Base-by-base conservation (phyloP, 1,140 invertebrate genomes). In the Leptopilina boulardi region DNA sequence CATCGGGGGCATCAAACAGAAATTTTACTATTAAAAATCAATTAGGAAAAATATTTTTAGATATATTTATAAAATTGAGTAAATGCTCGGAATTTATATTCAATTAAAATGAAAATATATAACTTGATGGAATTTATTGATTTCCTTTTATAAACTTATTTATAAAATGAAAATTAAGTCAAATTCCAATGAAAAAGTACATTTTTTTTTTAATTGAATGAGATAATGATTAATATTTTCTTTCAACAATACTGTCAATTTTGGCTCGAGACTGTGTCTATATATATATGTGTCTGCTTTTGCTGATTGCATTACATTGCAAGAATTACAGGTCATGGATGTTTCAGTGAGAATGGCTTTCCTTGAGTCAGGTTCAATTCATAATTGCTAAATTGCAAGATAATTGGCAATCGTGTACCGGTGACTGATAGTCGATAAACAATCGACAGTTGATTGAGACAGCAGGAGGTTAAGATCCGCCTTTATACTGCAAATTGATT, bases 391-490 rank as follows among this genome's bases (percentile, higher is more conserved):
- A 82, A 86, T 85, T 81, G 72, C 73, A 38, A 75, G 80, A 77
- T 85, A 82, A 86, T 87, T 86, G 82, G 74, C 81, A 85, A 86
- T 87, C 77, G 78, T 82, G 73, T 73, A 19, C 76, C 77, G 73
- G 54, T 71, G 77, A 83, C 82, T 83, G 85, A 80, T 83, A 73
- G 76, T 30, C 77, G 80, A 77, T 85, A 83, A 87, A 87, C 85
- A 85, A 86, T 87, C 80, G 80, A 34, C 73, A 47, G 78, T 82
- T 85, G 83, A 87, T 85, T 85, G 83, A 51, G 30, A n/a, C 19
- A 54, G 51, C n/a, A 8, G 51, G 18, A 18, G 47, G n/a, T 0
- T 19, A 54, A 54, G 51, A 54, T 54, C 51, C 51, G 51, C 51
- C 51, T 54, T 21, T 54, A n/a, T 54, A 54, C n/a, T 54, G n/a